A percentile compares a stretch with the other conserved stretches of the same genome.
phyloP scores from a whole-genome alignment of 2,888 invertebrate species.

The Leptothorax acervorum region DNA sequence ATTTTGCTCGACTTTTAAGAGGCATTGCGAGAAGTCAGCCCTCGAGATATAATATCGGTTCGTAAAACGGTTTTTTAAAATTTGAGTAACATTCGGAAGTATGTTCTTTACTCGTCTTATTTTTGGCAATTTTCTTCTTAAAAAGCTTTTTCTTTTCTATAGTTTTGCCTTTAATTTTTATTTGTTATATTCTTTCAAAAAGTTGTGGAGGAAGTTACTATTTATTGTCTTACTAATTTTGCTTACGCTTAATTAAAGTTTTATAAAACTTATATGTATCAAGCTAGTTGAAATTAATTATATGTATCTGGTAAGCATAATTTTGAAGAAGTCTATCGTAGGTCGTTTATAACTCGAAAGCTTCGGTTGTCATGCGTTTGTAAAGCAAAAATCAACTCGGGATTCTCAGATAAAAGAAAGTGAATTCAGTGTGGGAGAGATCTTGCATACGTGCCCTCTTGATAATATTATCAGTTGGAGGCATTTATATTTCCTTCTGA shows the following conservation, averaged over 20 bases:
- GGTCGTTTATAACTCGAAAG: neutral
- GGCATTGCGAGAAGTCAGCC: neutral
- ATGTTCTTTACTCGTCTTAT: neutral
- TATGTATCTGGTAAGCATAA: neutral
- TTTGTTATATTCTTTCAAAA: neutral
- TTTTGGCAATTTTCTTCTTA: neutral
- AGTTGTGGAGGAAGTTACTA: neutral
- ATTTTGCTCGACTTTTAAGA: conserved; percentile 42
- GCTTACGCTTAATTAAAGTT: neutral
- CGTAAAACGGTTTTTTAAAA: neutral
- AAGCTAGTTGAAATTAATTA: neutral
- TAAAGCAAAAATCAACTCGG: neutral
- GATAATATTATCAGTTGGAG: conserved; percentile 18
- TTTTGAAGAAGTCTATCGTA: neutral
- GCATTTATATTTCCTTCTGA: conserved; percentile 17
- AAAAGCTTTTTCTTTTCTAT: neutral
- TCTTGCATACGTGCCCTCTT: neutral
- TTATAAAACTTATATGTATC: neutral
- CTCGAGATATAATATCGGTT: conserved; percentile 1
- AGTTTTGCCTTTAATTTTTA: neutral
- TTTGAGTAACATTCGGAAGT: neutral
- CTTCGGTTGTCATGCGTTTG: neutral
- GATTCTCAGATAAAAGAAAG: neutral
- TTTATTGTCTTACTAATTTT: neutral
- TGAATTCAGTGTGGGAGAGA: neutral